These are phyloP conservation scores for Acanthurus leucopareius DNA, from an alignment of 2,797 vertebrate species.

Conservation along the genomic window DNA sequence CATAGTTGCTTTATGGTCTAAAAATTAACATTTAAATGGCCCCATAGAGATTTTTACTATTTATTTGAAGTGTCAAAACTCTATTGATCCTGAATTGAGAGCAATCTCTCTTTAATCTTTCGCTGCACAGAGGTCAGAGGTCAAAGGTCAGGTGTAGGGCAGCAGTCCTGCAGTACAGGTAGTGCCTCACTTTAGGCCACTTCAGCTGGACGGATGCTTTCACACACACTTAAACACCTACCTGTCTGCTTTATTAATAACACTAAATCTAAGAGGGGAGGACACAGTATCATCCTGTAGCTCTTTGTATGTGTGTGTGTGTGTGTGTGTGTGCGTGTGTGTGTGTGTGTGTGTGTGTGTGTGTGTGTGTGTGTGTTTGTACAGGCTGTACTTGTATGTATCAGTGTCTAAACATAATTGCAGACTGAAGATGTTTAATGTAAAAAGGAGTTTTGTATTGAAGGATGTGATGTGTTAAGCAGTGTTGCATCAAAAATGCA, in stretches of 20 bases:
- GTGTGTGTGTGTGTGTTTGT: neutral
- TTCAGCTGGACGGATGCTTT: neutral
- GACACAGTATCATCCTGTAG: neutral
- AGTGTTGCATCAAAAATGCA: neutral
- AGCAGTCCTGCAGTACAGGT: slow-evolving; percentile 10
- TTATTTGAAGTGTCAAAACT: neutral
- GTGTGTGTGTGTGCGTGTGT: neutral
- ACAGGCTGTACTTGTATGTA: too few relatives aligned
- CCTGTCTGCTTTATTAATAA: neutral
- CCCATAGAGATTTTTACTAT: neutral
- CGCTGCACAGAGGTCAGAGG: slow-evolving; percentile 4
- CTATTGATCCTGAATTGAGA: slow-evolving; percentile 3
- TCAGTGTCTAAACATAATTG: too few relatives aligned
- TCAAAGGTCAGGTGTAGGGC: slow-evolving; percentile 2
- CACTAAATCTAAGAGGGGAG: neutral
- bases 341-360: neutral
- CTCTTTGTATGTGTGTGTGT: neutral
- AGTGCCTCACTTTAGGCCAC: neutral
- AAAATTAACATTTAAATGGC: neutral
- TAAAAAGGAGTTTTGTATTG: neutral
- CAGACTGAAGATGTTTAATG: too few relatives aligned
- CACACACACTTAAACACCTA: neutral
- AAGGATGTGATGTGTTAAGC: neutral
- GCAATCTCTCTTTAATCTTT: neutral
- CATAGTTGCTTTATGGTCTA: neutral